Evolutionary conservation across 2,797 vertebrate species (phyloP).

Genomic region (Squalus acanthias): DNA sequence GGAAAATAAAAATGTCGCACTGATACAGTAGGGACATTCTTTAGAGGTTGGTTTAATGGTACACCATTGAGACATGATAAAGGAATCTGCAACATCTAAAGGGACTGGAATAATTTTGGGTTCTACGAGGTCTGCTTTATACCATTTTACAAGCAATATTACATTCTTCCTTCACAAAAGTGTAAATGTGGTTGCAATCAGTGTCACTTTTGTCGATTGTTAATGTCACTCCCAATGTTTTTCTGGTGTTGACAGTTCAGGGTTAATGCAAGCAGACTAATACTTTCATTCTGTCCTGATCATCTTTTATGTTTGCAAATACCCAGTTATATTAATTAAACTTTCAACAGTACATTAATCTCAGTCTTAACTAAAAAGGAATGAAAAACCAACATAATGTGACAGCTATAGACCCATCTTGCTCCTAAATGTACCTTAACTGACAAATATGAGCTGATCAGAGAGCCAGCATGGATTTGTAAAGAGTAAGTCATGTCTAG

Average conservation of each 20-base stretch:
- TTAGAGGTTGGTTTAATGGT: not conserved
- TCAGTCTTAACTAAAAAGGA: not conserved
- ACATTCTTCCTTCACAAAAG: not conserved
- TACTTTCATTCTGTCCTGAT: not conserved
- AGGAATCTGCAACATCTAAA: not conserved
- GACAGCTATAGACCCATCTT: not conserved
- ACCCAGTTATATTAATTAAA: not conserved
- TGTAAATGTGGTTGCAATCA: not conserved
- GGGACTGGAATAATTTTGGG: not conserved
- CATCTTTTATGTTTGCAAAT: not conserved
- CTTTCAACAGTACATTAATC: not conserved
- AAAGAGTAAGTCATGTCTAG: not conserved
- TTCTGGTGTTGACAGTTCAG: not conserved
- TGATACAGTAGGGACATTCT: not conserved
- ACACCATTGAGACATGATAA: not conserved
- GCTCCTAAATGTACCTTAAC: not conserved
- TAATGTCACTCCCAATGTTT: not conserved
- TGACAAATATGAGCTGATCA: not conserved
- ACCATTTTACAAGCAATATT: not conserved
- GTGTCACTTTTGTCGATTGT: not conserved
- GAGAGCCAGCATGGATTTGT: not conserved
- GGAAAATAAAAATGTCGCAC: not conserved
- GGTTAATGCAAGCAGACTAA: not conserved
- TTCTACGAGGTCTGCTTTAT: not conserved
- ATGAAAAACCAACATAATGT: not conserved